Evolutionary conservation across 2,797 vertebrate genomes (phyloP), one percentile per base, ranked within the genome.

Genomic region (Columba guinea): DNA sequence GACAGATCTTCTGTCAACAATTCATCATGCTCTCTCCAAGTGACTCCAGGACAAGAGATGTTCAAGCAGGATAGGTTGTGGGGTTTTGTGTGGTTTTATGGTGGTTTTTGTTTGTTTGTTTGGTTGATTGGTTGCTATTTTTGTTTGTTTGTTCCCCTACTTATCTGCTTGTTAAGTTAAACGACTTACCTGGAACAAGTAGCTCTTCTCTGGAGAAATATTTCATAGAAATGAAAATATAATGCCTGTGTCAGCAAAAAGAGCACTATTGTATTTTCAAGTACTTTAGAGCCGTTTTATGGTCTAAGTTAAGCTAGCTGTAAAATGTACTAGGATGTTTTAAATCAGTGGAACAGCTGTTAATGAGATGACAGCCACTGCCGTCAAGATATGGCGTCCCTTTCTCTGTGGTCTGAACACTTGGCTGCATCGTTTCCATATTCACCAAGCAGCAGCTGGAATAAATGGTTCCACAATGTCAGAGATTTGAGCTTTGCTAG

Each of bases 161-260:
- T 82, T 73, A 84, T 8, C 56, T 7, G 2, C 11, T 83, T 51
- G 34, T 9, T 53, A 60, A 68, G 6, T 73, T 55, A 76, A 75
- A 68, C 18, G 49, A 91, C 94, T 94, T 94, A 94, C 79, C 82
- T 91, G 53, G 46, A 85, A 93, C 53, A 87, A 91, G 64, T 23
- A 71, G 56, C 5, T 82, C 21, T 67, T 69, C 39, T 63, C 60
- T 74, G 52, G 5, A 91, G 35, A 18, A 90, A 27, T 46, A 86
- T 51, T 90, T 84, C 15, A 35, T 8, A 37, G 13, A 30, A 28
- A 24, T 22, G 34, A 68, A 76, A 80, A 68, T 20, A 8, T 5
- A 70, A 70, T 3, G 23, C 27, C 1, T 0, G 34, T 30, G 34
- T 34, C 26, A 67, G 27, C 13, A 89, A 67, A 48, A 77, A 41